A percentile compares a stretch with the other conserved stretches of the same genome.
Evolutionary conservation across 2,888 invertebrate genomes (phyloP).

Genomic region (Scelioninae gen. 2): DNA sequence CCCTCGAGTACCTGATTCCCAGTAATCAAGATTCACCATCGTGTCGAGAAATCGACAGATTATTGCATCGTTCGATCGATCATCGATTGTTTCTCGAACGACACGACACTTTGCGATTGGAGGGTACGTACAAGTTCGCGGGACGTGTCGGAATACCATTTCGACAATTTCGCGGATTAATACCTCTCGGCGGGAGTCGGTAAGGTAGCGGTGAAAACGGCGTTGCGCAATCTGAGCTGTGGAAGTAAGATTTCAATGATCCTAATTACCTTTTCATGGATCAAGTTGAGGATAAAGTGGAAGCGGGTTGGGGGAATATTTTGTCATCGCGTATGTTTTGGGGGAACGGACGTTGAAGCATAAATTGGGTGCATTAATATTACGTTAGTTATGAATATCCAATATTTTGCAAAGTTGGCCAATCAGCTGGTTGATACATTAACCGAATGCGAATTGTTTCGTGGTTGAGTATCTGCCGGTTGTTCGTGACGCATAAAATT

Average conservation of each 20-base stretch:
- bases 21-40: slow-evolving; percentile 56
- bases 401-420: too few relatives aligned
- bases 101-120: slow-evolving; percentile 45
- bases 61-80: slow-evolving; percentile 60
- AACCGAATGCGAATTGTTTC: too few relatives aligned
- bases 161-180: slow-evolving; percentile 37
- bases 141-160: slow-evolving; percentile 21
- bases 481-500: too few relatives aligned
- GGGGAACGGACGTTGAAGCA: too few relatives aligned
- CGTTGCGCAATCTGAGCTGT: background rate
- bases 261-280: background rate
- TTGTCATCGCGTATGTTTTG: too few relatives aligned
- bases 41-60: slow-evolving; percentile 61
- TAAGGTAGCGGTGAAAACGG: background rate
- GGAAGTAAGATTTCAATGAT: background rate
- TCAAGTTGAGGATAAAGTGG: too few relatives aligned
- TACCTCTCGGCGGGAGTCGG: too few relatives aligned
- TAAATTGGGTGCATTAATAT: too few relatives aligned
- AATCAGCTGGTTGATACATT: too few relatives aligned
- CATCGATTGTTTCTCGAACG: slow-evolving; percentile 57
- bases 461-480: too few relatives aligned
- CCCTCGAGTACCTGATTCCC: slow-evolving; percentile 51
- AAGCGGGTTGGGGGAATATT: too few relatives aligned
- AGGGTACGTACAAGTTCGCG: slow-evolving; percentile 21
- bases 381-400: too few relatives aligned